phyloP scores from a whole-genome alignment of 2,888 invertebrate genomes.

The Timema podura region DNA sequence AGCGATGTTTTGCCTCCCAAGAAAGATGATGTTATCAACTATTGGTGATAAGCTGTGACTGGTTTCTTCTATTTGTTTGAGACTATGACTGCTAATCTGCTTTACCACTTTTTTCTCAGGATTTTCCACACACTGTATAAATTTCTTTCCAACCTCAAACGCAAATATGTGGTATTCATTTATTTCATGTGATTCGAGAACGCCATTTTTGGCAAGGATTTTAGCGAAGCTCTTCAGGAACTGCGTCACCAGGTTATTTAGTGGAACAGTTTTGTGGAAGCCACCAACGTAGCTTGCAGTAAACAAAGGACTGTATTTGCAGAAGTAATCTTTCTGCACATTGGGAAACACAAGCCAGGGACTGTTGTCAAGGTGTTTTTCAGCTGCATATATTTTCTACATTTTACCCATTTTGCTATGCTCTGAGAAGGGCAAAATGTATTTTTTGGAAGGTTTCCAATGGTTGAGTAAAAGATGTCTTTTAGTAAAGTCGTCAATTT shows the following conservation, averaged over 20 bases:
- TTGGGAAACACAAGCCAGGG: constrained; percentile 16
- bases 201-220: constrained; percentile 15
- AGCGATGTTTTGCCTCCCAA: constrained; percentile 18
- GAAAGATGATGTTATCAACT: constrained; percentile 10
- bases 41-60: neutral
- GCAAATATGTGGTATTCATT: constrained; percentile 18
- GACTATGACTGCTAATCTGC: constrained; percentile 8
- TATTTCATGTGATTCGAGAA: constrained; percentile 9
- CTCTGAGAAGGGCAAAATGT: constrained; percentile 9
- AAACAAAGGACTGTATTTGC: constrained; percentile 9
- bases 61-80: constrained; percentile 14
- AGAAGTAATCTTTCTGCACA: neutral
- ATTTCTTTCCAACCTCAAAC: neutral
- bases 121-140: constrained; percentile 8
- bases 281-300: constrained; percentile 7
- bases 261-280: constrained; percentile 12
- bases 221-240: neutral
- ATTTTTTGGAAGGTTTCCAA: constrained; percentile 2
- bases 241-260: constrained; percentile 13
- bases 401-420: constrained; percentile 19
- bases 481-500: constrained; percentile 21
- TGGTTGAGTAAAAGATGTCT: constrained; percentile 7
- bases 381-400: constrained; percentile 12
- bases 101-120: constrained; percentile 15
- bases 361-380: constrained; percentile 16